phyloP scores from a whole-genome alignment of 2,113 vertebrate species.

The Carassius auratus region DNA sequence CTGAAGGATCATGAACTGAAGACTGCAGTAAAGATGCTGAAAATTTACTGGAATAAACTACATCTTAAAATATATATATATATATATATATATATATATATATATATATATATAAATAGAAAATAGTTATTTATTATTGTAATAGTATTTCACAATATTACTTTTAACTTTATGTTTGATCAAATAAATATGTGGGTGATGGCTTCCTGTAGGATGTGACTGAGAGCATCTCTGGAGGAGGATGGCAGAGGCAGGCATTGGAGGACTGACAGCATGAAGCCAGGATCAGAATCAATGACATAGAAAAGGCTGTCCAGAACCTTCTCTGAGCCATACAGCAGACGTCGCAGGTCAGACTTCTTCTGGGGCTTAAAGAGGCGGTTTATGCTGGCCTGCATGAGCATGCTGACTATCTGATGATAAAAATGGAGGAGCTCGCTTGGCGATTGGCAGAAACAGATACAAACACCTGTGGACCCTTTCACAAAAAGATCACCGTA shows the following conservation, averaged over 20 bases:
- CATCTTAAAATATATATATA: too few relatives aligned
- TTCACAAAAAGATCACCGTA: constrained; percentile 79
- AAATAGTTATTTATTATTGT: too few relatives aligned
- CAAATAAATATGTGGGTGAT: too few relatives aligned
- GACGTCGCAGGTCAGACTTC: constrained; percentile 79
- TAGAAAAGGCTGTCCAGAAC: constrained; percentile 75
- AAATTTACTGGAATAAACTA: too few relatives aligned
- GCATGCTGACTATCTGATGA: constrained; percentile 80
- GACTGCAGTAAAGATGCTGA: too few relatives aligned
- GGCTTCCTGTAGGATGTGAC: constrained; percentile 49
- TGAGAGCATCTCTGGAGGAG: constrained; percentile 67
- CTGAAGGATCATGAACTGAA: too few relatives aligned
- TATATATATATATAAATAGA: too few relatives aligned
- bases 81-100: too few relatives aligned
- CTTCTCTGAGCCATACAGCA: constrained; percentile 77
- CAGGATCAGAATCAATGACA: constrained; percentile 71
- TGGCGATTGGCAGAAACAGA: constrained; percentile 74
- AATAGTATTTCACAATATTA: too few relatives aligned
- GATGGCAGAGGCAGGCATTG: constrained; percentile 73
- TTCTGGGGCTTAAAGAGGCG: constrained; percentile 80
- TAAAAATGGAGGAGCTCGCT: constrained; percentile 77
- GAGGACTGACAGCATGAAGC: constrained; percentile 71
- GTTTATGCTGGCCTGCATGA: constrained; percentile 75
- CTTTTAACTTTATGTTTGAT: too few relatives aligned
- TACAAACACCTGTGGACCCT: constrained; percentile 78